phyloP scores from a whole-genome alignment of 1,140 invertebrate genomes.

The Thaumetopoea pityocampa region DNA sequence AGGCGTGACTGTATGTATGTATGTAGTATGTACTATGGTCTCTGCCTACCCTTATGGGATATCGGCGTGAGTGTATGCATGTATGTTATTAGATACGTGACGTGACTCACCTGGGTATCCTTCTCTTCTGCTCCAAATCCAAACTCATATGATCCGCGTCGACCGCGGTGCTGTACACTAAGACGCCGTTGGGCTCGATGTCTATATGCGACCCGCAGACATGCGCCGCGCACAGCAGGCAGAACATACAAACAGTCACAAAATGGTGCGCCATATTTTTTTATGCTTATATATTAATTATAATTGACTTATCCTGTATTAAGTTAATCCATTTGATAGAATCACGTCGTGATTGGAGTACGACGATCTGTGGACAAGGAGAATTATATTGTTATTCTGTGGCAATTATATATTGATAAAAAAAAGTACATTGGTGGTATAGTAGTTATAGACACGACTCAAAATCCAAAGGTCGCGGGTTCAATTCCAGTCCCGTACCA shows the following conservation, averaged over 20 bases:
- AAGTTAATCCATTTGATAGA: constrained; percentile 23
- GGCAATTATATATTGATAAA: too few relatives aligned
- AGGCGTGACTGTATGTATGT: too few relatives aligned
- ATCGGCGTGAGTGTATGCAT: too few relatives aligned
- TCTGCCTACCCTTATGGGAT: too few relatives aligned
- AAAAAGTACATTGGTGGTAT: too few relatives aligned
- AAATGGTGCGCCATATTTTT: constrained; percentile 76
- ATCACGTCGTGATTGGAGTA: constrained; percentile 16
- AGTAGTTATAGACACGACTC: too few relatives aligned
- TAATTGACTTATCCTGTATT: constrained; percentile 25
- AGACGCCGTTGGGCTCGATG: constrained; percentile 37
- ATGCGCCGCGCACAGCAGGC: constrained; percentile 84
- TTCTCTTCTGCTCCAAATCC: constrained; percentile 43
- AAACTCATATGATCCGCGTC: constrained; percentile 26
- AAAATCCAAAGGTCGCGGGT: too few relatives aligned
- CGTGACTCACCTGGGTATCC: constrained; percentile 34
- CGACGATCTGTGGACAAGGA: constrained; percentile 50
- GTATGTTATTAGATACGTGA: too few relatives aligned
- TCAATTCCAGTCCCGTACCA: too few relatives aligned
- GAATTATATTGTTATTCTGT: constrained; percentile 8
- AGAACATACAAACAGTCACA: constrained; percentile 87
- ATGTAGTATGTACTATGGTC: too few relatives aligned
- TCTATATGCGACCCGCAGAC: constrained; percentile 80
- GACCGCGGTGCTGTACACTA: constrained; percentile 31
- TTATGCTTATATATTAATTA: constrained; percentile 26